Percentiles rank a stretch among this genome's conserved stretches.
These are phyloP conservation scores for Sceliomorpha sp. DNA, from an alignment of 2,888 invertebrate species.

Conservation along the genomic window DNA sequence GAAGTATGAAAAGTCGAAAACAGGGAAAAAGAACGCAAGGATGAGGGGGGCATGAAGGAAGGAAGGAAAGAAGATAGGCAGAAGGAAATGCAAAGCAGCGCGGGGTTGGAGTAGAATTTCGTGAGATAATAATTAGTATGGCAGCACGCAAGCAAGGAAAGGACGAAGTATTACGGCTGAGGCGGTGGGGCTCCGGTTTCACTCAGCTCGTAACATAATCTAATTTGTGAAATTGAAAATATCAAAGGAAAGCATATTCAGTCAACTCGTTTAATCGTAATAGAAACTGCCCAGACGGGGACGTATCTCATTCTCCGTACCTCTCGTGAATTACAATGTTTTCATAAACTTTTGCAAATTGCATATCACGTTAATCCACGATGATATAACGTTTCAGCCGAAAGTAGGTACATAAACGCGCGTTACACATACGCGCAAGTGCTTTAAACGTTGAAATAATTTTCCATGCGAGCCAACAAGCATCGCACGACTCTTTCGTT, in stretches of 20 bases:
- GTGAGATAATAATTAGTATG: conserved; percentile 52
- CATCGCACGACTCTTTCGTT: conserved; percentile 13
- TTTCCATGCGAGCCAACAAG: conserved; percentile 19
- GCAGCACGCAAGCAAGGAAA: conserved; percentile 15
- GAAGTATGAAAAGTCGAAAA: too few species aligned
- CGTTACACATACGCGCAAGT: conserved; percentile 19
- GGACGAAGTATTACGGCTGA: not conserved
- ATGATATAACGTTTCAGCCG: conserved; percentile 33
- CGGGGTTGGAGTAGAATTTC: conserved; percentile 19
- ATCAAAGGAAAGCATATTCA: conserved; percentile 55
- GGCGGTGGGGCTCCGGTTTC: conserved; percentile 6
- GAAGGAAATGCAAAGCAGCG: conserved; percentile 11
- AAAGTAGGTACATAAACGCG: conserved; percentile 36
- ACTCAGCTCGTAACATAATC: conserved; percentile 48
- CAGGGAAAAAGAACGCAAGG: too few species aligned
- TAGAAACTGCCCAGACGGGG: conserved; percentile 24
- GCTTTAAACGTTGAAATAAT: conserved; percentile 38
- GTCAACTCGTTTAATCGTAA: conserved; percentile 29
- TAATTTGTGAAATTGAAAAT: conserved; percentile 61
- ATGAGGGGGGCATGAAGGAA: too few species aligned
- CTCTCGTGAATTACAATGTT: conserved; percentile 40
- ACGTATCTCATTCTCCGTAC: conserved; percentile 2
- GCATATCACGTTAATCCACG: conserved; percentile 34
- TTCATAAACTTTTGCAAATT: conserved; percentile 47
- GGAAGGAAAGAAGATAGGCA: too few species aligned